These are phyloP conservation scores for Caradrina clavipalpis DNA, from an alignment of 2,888 invertebrate species.

Conservation along the genomic window DNA sequence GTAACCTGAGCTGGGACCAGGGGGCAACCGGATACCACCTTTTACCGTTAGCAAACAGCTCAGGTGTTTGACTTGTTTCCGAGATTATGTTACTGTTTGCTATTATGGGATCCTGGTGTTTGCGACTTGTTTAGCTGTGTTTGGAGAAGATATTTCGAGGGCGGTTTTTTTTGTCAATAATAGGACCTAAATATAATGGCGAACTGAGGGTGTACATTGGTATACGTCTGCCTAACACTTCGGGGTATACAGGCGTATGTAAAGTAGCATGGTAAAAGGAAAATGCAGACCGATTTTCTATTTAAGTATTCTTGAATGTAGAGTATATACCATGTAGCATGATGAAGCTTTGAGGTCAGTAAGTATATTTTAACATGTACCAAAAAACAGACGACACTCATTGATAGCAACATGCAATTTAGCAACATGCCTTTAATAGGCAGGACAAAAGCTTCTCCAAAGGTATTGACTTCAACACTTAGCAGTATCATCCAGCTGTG, in stretches of 20 bases:
- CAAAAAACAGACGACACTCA: not conserved
- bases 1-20: constrained; percentile 58
- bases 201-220: too few species aligned
- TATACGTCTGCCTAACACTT: too few species aligned
- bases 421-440: too few species aligned
- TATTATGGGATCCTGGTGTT: constrained; percentile 49
- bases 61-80: constrained; percentile 73
- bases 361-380: not conserved
- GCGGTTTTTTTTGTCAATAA: constrained; percentile 18
- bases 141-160: constrained; percentile 25
- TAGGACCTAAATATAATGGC: too few species aligned
- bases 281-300: not conserved
- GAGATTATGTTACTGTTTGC: constrained; percentile 61
- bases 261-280: not conserved
- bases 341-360: too few species aligned
- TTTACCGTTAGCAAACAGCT: constrained; percentile 75
- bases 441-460: not conserved
- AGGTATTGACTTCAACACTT: not conserved
- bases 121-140: constrained; percentile 52
- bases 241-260: too few species aligned
- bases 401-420: too few species aligned
- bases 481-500: not conserved
- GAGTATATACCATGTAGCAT: not conserved
- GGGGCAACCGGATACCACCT: constrained; percentile 73
- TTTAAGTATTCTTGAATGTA: not conserved